phyloP scores from a whole-genome alignment of 30 jellyfish, hydroid and myxozoan species.

The Pelagia noctiluca region DNA sequence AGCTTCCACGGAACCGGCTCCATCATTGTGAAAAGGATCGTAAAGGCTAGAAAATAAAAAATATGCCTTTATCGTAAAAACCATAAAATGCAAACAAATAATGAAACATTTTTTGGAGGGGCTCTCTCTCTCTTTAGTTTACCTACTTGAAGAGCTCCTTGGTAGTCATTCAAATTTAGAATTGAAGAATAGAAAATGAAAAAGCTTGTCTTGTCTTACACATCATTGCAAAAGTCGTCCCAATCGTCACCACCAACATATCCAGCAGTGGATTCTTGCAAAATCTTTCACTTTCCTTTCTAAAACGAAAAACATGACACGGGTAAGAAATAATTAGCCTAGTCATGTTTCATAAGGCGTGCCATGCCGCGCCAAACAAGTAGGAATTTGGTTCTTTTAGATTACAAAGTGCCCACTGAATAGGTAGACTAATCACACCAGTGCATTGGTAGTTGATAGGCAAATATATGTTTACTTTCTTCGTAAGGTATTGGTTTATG shows the following conservation, averaged over 20 bases:
- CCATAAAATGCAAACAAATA: background rate
- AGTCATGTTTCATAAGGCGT: too few relatives aligned
- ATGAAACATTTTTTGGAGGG: background rate
- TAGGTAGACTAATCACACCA: too few relatives aligned
- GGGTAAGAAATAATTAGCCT: background rate
- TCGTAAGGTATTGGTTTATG: too few relatives aligned
- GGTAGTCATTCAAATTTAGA: background rate
- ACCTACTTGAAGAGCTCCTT: background rate
- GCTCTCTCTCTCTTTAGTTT: background rate
- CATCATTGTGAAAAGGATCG: slow-evolving; percentile 93
- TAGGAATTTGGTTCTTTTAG: too few relatives aligned
- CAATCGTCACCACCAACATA: slow-evolving; percentile 78
- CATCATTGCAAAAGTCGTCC: slow-evolving; percentile 88
- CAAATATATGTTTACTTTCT: too few relatives aligned
- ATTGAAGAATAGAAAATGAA: background rate
- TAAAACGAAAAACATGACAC: background rate
- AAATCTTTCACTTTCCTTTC: slow-evolving; percentile 69
- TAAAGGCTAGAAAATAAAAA: slow-evolving; percentile 50
- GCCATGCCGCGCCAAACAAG: too few relatives aligned
- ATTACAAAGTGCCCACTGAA: too few relatives aligned
- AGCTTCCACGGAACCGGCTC: slow-evolving; percentile 99
- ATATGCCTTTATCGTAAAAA: background rate
- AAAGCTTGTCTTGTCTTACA: slow-evolving; percentile 51
- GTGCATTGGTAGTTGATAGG: too few relatives aligned
- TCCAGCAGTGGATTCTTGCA: slow-evolving; percentile 86